These are phyloP conservation scores for Hozukius guyotensis DNA, from an alignment of 2,797 vertebrate species.

Conservation along the genomic window DNA sequence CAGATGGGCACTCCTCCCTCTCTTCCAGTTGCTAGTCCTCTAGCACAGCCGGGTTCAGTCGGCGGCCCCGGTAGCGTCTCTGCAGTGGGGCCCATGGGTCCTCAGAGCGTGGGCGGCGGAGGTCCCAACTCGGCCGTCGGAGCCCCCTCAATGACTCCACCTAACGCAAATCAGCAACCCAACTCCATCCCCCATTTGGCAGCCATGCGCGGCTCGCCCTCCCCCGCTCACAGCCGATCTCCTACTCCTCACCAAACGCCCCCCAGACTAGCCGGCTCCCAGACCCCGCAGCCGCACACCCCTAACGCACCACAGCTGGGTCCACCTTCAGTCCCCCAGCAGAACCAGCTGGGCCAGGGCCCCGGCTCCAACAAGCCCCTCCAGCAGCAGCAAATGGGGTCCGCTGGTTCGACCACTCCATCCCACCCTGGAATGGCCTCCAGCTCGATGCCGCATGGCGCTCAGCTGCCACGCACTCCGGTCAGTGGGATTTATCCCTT, in stretches of 20 bases:
- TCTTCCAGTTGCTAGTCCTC: slow-evolving; percentile 90
- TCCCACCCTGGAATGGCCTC: slow-evolving; percentile 83
- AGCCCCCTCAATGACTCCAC: slow-evolving; percentile 69
- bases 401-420: slow-evolving; percentile 72
- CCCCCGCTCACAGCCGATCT: slow-evolving; percentile 89
- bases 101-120: slow-evolving; percentile 72
- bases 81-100: slow-evolving; percentile 80
- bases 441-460: slow-evolving; percentile 84
- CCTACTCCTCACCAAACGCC: slow-evolving; percentile 93
- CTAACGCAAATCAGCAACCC: slow-evolving; percentile 85
- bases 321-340: slow-evolving; percentile 65
- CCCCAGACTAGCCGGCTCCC: slow-evolving; percentile 87
- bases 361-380: slow-evolving; percentile 84
- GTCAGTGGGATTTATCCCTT: slow-evolving; percentile 80
- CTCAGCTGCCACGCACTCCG: slow-evolving; percentile 92
- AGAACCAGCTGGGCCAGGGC: slow-evolving; percentile 82
- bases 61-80: slow-evolving; percentile 69
- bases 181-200: slow-evolving; percentile 86
- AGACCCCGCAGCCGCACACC: slow-evolving; percentile 92
- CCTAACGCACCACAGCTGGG: slow-evolving; percentile 87
- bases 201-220: slow-evolving; percentile 93
- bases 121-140: slow-evolving; percentile 63
- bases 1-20: slow-evolving; percentile 91
- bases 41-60: slow-evolving; percentile 85
- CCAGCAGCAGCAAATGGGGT: slow-evolving; percentile 82